Evolutionary conservation across 2,113 vertebrate species (phyloP), one percentile per base, ranked within the genome.

Genomic region (Trogon melanurus): DNA sequence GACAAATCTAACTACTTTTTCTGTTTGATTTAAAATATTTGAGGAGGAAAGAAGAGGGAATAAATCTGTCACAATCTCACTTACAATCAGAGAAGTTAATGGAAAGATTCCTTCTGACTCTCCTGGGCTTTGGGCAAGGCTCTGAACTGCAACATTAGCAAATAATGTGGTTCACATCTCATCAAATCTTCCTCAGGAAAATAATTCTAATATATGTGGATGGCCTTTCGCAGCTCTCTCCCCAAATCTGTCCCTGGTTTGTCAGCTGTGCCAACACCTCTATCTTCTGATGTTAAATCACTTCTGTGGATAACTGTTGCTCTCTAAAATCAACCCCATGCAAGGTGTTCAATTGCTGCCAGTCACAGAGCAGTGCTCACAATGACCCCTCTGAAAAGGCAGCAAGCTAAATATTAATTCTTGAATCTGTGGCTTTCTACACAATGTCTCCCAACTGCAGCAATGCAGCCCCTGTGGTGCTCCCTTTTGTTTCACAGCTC

Each of bases 31-130:
- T 88, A 54, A 94, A 94, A 60, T 84, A 71, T 86, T 60, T 71
- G 72, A 67, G 76, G 72, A 91, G 79, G 53, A 80, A 88, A 60
- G 67, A n/a, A 74, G 75, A 86, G 75, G 75, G 64, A 96, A 48
- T 84, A 58, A 76, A 88, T 97, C 92, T 88, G 92, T 92, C 92
- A 84, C 85, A 88, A 86, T 95, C 85, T 94, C 65, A 25, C 65
- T 81, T 53, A 48, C 67, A 83, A 80, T 93, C 91, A 66, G 76
- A 8, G 14, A 34, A 92, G 79, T 92, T 94, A 97, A 97, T 96
- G 94, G 88, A 93, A 97, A 93, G 92, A 86, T 92, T 92, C 61
- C 74, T 88, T 64, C 80, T 78, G 69, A 10, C 76, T 95, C 96
- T 85, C 91, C 60, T 44, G 95, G 92, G 92, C 69, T 92, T 91